These are phyloP conservation scores for Artemia franciscana DNA, from an alignment of 1,140 invertebrate species.

Conservation along the genomic window DNA sequence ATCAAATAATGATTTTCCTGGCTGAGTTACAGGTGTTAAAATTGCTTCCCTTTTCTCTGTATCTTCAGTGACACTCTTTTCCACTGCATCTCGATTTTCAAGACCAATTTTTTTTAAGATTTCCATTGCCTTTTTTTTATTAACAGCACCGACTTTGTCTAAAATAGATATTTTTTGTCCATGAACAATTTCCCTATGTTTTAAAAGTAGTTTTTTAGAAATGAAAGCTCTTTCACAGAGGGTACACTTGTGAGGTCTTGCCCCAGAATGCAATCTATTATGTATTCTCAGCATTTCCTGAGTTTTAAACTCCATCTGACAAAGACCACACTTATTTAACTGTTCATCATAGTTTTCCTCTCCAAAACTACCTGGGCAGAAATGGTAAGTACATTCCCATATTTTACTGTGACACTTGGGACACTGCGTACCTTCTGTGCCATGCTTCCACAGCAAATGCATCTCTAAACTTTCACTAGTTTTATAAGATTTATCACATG, in stretches of 20 bases:
- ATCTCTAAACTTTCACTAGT: constrained; percentile 21
- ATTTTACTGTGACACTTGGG: constrained; percentile 63
- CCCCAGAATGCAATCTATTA: constrained; percentile 32
- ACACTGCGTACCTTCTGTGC: constrained; percentile 57
- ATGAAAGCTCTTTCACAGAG: constrained; percentile 53
- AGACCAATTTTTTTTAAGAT: neutral
- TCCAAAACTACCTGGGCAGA: constrained; percentile 47
- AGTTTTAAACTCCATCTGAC: constrained; percentile 39
- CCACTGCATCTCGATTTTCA: neutral
- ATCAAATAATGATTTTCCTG: constrained; percentile 8
- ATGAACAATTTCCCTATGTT: constrained; percentile 26
- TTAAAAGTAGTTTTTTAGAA: constrained; percentile 44
- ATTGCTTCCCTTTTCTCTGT: neutral
- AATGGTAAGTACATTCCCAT: constrained; percentile 72
- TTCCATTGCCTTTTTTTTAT: neutral
- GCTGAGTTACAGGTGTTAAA: neutral
- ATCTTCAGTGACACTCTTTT: neutral
- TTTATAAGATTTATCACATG: constrained; percentile 9
- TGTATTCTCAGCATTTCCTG: constrained; percentile 59
- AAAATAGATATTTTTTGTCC: constrained; percentile 22
- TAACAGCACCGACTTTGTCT: neutral
- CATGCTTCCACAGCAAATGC: constrained; percentile 73
- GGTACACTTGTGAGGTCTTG: constrained; percentile 39
- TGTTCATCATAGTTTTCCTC: constrained; percentile 3
- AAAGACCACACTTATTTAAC: constrained; percentile 51